Evolutionary conservation across 2,888 invertebrate species (phyloP).

Genomic region (Watsonalla binaria): DNA sequence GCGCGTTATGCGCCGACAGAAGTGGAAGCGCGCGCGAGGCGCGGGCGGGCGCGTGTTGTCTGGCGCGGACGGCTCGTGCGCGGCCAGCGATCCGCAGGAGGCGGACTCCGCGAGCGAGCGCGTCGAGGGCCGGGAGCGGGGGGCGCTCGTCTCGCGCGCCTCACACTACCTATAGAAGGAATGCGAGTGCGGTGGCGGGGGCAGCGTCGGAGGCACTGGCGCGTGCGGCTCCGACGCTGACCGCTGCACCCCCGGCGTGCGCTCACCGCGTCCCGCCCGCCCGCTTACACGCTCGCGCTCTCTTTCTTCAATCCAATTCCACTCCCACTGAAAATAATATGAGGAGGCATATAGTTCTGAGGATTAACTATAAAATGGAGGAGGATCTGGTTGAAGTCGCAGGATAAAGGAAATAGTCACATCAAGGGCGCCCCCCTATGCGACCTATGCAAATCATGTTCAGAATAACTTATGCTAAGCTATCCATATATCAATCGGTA

Average conservation of each 20-base stretch:
- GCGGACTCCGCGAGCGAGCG: conserved; percentile 74
- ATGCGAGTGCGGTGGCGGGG: conserved; percentile 75
- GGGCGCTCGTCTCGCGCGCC: conserved; percentile 73
- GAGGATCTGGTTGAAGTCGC: not conserved
- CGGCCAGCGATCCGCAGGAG: conserved; percentile 63
- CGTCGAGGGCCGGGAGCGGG: conserved; percentile 62
- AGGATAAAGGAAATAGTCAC: no score
- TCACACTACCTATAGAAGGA: conserved; percentile 77
- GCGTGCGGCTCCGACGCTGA: conserved; percentile 81
- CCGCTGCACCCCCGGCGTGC: conserved; percentile 76
- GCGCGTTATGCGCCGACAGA: conserved; percentile 64
- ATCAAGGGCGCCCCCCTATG: no score
- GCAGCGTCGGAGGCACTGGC: conserved; percentile 68
- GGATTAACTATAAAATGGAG: not conserved
- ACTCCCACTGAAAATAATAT: conserved; percentile 54
- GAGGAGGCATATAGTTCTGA: not conserved
- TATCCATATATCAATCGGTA: no score
- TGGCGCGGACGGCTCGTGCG: conserved; percentile 26
- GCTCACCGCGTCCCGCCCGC: conserved; percentile 47
- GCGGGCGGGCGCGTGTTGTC: conserved; percentile 35
- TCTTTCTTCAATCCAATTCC: conserved; percentile 62
- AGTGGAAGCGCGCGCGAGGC: conserved; percentile 61
- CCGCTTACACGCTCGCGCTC: conserved; percentile 36
- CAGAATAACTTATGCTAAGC: no score
- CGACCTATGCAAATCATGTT: no score